Base-by-base conservation (phyloP, 2,113 vertebrate species). In the Channa argus region DNA sequence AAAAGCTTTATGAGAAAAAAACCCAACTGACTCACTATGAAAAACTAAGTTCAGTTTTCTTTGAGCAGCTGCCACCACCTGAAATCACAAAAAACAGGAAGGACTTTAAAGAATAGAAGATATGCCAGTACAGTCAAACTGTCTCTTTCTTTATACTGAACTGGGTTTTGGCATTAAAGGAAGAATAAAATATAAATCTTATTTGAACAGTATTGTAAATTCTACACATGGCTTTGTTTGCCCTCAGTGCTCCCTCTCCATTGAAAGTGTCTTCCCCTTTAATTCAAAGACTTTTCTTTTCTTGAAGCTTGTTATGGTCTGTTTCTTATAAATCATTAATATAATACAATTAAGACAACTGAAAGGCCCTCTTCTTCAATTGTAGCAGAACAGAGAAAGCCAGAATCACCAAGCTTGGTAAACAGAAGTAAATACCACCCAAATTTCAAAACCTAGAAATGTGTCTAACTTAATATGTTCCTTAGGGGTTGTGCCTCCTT, bases 141-240 rank as follows among this genome's bases (percentile, higher is more conserved):
- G 8, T 13, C 41, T 49, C 33, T 36, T 14, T 73, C 51, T 77
- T 53, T 47, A 61, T 82, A 70, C 68, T 83, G 70, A 70, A 79
- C 49, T 61, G 12, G 12, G 33, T 15, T 68, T 52, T 84, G 80
- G 79, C 66, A 79, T 88, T 74, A 81, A 82, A 83, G 33, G 11
- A 52, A 61, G 15, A 80, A 80, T 88, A 61, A 82, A 86, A 89
- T 79, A 88, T 89, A 64, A 73, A 90, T 87, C 36, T 14, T 77
- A 78, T 88, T 84, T 89, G 82, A 66, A 69, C 70, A 72, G 61
- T 53, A 47, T 74, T 73, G 80, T 77, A 80, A 74, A 86, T 82
- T 88, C 74, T 66, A 87, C 67, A 34, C 46, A 64, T 4, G 3
- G 4, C 6, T 41, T 5, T 58, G 44, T 67, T 82, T 79, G 63